Conservation (phyloP, 1,140 invertebrate species). For the Microvelia longipes region DNA sequence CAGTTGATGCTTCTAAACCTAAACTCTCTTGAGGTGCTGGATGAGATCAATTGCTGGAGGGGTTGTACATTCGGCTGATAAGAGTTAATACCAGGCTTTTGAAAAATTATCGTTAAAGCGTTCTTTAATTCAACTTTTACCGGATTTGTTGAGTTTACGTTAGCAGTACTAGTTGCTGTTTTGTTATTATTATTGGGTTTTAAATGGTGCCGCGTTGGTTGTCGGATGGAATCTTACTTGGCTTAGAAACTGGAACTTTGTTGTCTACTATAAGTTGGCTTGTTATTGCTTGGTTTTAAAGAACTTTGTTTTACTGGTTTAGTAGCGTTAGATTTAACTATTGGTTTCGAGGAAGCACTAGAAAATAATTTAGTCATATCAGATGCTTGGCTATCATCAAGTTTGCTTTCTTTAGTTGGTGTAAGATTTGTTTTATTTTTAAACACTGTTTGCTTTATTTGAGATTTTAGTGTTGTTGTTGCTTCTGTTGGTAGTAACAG, state of each 20-base stretch:
- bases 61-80: slow-evolving; percentile 9
- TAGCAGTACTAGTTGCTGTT: slow-evolving; percentile 19
- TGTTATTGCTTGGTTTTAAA: background rate
- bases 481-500: background rate
- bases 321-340: background rate
- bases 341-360: too few relatives aligned
- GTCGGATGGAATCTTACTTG: background rate
- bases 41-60: slow-evolving; percentile 33
- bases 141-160: slow-evolving; percentile 9
- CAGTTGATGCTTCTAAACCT: slow-evolving; percentile 55
- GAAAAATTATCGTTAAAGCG: background rate
- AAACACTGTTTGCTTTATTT: background rate
- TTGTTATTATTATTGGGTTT: background rate
- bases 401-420: slow-evolving; percentile 19
- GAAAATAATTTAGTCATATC: too few relatives aligned
- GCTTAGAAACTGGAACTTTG: background rate
- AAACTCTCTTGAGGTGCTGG: slow-evolving; percentile 44
- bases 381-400: slow-evolving; percentile 11
- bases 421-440: background rate
- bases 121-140: slow-evolving; percentile 5
- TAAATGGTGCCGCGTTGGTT: background rate
- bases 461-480: slow-evolving; percentile 1
- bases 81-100: slow-evolving; percentile 12
- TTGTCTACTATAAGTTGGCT: background rate
- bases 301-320: background rate